Conservation (phyloP, 2,888 invertebrate species). For the Cataglyphis altisquamis region DNA sequence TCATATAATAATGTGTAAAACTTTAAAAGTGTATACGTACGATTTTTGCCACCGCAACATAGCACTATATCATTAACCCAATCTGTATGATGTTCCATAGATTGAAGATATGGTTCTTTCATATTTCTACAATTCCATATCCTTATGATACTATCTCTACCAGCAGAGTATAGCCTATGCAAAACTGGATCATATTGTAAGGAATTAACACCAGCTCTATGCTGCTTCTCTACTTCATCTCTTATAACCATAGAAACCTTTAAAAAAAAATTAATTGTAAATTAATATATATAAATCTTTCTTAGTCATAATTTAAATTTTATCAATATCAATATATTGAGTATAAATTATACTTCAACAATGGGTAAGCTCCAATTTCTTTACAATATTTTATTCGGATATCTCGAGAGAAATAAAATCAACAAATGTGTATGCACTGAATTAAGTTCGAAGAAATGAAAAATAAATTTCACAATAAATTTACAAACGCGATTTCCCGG, state of each 20-base stretch:
- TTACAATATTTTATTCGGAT: background rate
- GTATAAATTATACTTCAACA: background rate
- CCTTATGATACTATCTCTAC: conserved; percentile 98
- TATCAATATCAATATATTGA: background rate
- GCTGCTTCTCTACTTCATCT: conserved; percentile 97
- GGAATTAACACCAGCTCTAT: conserved; percentile 98
- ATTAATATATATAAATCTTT: background rate
- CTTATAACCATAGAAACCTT: conserved; percentile 99
- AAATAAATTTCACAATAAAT: background rate
- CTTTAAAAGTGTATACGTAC: conserved; percentile 86
- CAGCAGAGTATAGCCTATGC: conserved; percentile 97
- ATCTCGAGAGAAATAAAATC: background rate
- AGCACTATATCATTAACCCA: conserved; percentile 99
- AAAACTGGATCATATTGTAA: conserved; percentile 96
- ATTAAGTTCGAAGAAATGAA: background rate
- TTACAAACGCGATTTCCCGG: background rate
- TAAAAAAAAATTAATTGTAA: background rate
- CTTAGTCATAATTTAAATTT: background rate
- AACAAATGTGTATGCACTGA: background rate
- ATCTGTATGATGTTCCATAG: conserved; percentile 99
- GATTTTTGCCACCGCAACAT: conserved; percentile 98
- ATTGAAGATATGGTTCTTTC: conserved; percentile 94
- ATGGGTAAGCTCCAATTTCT: background rate
- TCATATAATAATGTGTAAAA: background rate
- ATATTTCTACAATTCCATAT: conserved; percentile 91